Evolutionary conservation across 1,140 invertebrate species (phyloP).

Genomic region (Eriosoma lanigerum): DNA sequence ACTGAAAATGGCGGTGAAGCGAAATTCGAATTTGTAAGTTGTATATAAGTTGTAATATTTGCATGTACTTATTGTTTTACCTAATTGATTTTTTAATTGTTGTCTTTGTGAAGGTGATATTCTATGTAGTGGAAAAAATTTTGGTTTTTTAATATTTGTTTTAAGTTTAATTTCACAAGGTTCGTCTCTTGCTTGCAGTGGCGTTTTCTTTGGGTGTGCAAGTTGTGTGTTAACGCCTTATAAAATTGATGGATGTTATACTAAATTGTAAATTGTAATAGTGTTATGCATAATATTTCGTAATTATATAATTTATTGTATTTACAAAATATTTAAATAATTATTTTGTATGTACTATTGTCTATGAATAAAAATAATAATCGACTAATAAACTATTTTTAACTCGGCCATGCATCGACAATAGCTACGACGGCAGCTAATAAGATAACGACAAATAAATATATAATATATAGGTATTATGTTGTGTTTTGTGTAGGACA

Average conservation of each 20-base stretch:
- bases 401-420: neutral
- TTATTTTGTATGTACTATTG: conserved; percentile 1
- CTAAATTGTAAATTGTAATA: neutral
- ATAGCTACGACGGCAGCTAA: neutral
- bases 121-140: too few species aligned
- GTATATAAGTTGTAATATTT: too few species aligned
- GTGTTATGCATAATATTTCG: neutral
- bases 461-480: neutral
- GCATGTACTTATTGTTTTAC: too few species aligned
- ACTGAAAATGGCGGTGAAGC: too few species aligned
- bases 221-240: conserved; percentile 16
- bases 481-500: neutral
- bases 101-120: too few species aligned
- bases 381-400: neutral
- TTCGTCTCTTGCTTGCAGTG: too few species aligned
- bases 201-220: conserved; percentile 26
- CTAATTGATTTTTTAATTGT: too few species aligned
- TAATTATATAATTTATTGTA: neutral
- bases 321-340: conserved; percentile 4
- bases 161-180: too few species aligned
- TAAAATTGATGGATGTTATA: neutral
- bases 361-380: conserved; percentile 1
- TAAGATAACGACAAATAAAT: neutral
- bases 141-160: too few species aligned
- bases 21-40: too few species aligned